These are phyloP conservation scores for Hyphantria cunea DNA, from an alignment of 1,140 invertebrate species.

Conservation along the genomic window DNA sequence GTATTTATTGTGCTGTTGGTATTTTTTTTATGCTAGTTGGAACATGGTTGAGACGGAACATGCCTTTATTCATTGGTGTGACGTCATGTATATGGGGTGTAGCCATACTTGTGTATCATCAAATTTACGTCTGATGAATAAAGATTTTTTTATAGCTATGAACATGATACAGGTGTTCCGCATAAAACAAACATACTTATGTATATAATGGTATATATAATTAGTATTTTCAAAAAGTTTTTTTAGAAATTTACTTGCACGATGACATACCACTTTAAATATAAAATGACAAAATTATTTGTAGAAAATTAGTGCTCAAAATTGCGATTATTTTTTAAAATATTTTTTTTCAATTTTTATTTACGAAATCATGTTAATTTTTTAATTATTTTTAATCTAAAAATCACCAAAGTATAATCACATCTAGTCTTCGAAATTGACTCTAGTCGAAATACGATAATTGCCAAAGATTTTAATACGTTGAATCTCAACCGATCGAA, in stretches of 20 bases:
- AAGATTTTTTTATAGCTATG: constrained; percentile 21
- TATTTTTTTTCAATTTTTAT: neutral
- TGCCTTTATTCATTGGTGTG: constrained; percentile 86
- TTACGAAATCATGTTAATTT: too few species aligned
- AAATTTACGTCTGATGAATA: constrained; percentile 61
- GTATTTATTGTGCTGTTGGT: constrained; percentile 58
- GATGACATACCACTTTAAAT: too few species aligned
- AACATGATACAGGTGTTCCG: neutral
- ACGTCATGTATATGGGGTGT: constrained; percentile 88
- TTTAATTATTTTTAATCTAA: too few species aligned
- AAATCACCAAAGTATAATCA: constrained; percentile 42
- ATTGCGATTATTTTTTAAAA: constrained; percentile 12
- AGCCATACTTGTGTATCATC: constrained; percentile 83
- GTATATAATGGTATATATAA: too few species aligned
- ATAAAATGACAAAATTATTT: constrained; percentile 16
- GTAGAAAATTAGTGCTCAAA: constrained; percentile 22
- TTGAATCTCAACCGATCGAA: constrained; percentile 49
- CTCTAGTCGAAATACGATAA: constrained; percentile 49
- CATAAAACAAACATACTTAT: constrained; percentile 1
- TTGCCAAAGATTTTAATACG: constrained; percentile 60
- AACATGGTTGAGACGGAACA: constrained; percentile 76
- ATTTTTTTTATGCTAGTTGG: constrained; percentile 60
- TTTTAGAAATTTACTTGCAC: too few species aligned
- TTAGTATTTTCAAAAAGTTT: too few species aligned
- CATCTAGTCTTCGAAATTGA: constrained; percentile 51